phyloP scores from a whole-genome alignment of 1,140 invertebrate species.

The Cryptotermes secundus region DNA sequence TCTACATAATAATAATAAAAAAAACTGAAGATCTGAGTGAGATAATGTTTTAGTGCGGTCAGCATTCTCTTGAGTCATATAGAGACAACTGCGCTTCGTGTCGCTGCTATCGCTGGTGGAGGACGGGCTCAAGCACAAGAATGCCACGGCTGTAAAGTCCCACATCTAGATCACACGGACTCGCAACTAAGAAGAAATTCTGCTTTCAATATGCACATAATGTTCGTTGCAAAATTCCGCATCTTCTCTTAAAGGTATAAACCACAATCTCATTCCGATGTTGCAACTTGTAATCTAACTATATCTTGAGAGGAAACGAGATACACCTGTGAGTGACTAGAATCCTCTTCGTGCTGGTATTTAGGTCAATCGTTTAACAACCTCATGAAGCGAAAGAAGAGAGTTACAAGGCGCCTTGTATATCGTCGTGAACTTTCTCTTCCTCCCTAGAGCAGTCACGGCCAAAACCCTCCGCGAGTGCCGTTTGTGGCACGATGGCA shows the following conservation, averaged over 20 bases:
- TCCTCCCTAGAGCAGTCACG: background rate
- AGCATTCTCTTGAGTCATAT: too few species aligned
- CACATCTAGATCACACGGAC: too few species aligned
- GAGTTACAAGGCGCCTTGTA: background rate
- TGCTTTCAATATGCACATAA: too few species aligned
- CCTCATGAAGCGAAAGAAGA: background rate
- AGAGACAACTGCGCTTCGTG: too few species aligned
- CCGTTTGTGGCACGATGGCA: background rate
- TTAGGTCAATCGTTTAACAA: background rate
- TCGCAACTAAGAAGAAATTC: too few species aligned
- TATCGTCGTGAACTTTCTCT: conserved; percentile 12
- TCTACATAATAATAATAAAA: too few species aligned
- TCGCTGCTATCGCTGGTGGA: too few species aligned
- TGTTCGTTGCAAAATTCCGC: background rate
- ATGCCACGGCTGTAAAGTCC: too few species aligned
- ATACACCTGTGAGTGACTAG: background rate
- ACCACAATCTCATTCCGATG: background rate
- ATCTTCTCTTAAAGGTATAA: background rate
- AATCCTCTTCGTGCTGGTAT: background rate
- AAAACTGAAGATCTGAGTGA: too few species aligned
- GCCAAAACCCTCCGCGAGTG: background rate
- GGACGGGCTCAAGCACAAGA: too few species aligned
- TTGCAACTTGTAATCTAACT: background rate
- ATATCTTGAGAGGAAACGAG: background rate
- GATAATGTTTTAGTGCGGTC: too few species aligned